Percentiles rank a stretch among this genome's conserved stretches.
Evolutionary conservation across 1,140 invertebrate species (phyloP).

Genomic region (Drosophila serrata): DNA sequence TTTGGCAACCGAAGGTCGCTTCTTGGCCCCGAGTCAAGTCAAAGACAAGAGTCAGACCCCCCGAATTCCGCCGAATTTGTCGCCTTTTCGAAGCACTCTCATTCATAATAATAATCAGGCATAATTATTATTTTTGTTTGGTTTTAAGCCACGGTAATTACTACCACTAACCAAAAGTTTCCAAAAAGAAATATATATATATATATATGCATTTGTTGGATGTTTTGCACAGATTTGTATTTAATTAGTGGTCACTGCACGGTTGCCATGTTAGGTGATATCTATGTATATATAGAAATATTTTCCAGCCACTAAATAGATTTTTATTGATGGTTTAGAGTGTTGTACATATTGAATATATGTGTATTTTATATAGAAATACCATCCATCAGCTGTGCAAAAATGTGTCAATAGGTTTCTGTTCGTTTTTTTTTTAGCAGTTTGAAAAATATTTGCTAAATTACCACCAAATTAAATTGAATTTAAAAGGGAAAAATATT

Average conservation of each 20-base stretch:
- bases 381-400: neutral
- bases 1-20: conserved; percentile 32
- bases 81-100: conserved; percentile 6
- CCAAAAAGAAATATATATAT: too few species aligned
- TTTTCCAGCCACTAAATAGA: conserved; percentile 3
- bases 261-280: neutral
- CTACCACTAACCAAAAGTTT: neutral
- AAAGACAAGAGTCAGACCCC: neutral
- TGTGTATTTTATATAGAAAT: neutral
- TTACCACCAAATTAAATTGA: conserved; percentile 2
- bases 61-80: conserved; percentile 15
- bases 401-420: conserved; percentile 5
- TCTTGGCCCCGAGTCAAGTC: conserved; percentile 33
- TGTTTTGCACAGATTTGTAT: conserved; percentile 13
- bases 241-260: conserved; percentile 10
- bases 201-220: conserved; percentile 7
- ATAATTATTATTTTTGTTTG: conserved; percentile 14
- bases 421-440: neutral
- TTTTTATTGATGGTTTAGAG: conserved; percentile 7
- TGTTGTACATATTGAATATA: neutral
- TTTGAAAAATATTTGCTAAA: neutral
- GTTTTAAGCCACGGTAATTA: conserved; percentile 8
- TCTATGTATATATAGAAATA: conserved; percentile 6
- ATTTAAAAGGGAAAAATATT: conserved; percentile 3
- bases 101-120: conserved; percentile 5